Conservation (phyloP, 37 sponge, comb jelly and placozoan species). For the Amphimedon queenslandica region DNA sequence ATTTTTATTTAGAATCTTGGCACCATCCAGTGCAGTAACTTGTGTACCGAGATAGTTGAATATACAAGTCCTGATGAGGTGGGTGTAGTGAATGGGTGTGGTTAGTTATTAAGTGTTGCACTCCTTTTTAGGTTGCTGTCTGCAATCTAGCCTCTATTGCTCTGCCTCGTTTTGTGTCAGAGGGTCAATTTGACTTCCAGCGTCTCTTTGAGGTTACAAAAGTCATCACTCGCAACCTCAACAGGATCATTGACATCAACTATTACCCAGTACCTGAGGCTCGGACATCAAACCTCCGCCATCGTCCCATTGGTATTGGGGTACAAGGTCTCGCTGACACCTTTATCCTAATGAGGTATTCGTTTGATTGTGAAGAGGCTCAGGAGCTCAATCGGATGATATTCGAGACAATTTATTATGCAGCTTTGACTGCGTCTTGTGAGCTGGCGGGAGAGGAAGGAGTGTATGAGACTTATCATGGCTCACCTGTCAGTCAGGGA, state of each 20-base stretch:
- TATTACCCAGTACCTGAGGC: slow-evolving; percentile 96
- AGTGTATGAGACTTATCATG: slow-evolving; percentile 88
- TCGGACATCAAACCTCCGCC: slow-evolving; percentile 81
- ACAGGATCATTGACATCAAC: slow-evolving; percentile 95
- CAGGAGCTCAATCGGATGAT: slow-evolving; percentile 82
- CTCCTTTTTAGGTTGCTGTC: slow-evolving; percentile 79
- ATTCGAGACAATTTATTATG: slow-evolving; percentile 98
- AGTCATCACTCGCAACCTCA: slow-evolving; percentile 93
- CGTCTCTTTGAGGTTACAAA: slow-evolving; percentile 84
- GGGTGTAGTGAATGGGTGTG: neutral
- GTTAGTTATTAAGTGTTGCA: neutral
- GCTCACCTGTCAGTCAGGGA: slow-evolving; percentile 85
- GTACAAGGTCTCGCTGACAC: slow-evolving; percentile 99
- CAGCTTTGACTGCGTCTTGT: slow-evolving; percentile 86
- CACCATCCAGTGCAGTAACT: slow-evolving; percentile 97
- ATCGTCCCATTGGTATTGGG: slow-evolving; percentile 98
- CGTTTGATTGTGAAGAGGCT: slow-evolving; percentile 92
- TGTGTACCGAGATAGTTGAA: slow-evolving; percentile 98
- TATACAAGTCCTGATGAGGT: slow-evolving; percentile 97
- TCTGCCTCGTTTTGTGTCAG: slow-evolving; percentile 81
- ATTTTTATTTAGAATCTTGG: slow-evolving; percentile 75
- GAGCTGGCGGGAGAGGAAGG: slow-evolving; percentile 88
- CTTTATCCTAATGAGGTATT: slow-evolving; percentile 93
- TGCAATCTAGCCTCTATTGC: slow-evolving; percentile 99
- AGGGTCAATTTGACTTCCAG: slow-evolving; percentile 79